phyloP scores from a whole-genome alignment of 1,140 invertebrate species.

The Globodera rostochiensis region DNA sequence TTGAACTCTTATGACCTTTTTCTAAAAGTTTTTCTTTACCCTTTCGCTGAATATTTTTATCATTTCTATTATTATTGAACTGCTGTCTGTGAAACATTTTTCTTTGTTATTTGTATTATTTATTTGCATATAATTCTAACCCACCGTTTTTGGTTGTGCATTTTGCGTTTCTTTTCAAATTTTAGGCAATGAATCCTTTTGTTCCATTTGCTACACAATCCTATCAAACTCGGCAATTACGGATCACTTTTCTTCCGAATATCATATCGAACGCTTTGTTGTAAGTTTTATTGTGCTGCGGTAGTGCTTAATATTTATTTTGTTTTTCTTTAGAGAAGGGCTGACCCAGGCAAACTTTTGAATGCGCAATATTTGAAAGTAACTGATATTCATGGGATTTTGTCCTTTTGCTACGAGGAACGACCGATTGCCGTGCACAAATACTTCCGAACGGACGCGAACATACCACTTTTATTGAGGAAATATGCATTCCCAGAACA shows the following conservation, averaged over 20 bases:
- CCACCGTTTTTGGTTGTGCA: not conserved
- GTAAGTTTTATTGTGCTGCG: slow-evolving; percentile 31
- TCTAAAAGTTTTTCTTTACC: too few species aligned
- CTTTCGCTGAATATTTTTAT: too few species aligned
- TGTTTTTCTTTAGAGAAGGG: slow-evolving; percentile 32
- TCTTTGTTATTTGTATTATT: not conserved
- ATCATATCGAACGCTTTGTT: slow-evolving; percentile 38
- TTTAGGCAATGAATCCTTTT: slow-evolving; percentile 38
- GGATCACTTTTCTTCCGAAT: slow-evolving; percentile 39
- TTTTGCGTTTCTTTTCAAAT: not conserved
- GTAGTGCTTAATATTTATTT: slow-evolving; percentile 27
- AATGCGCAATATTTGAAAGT: slow-evolving; percentile 38
- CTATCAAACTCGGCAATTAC: slow-evolving; percentile 26
- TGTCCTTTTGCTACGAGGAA: slow-evolving; percentile 12
- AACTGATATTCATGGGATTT: slow-evolving; percentile 29
- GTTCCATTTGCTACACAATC: slow-evolving; percentile 21
- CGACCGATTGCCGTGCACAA: not conserved
- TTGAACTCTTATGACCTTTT: too few species aligned
- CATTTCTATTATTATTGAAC: too few species aligned
- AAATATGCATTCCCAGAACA: slow-evolving; percentile 27
- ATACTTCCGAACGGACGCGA: slow-evolving; percentile 20
- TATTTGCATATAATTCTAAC: not conserved
- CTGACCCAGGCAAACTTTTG: slow-evolving; percentile 41
- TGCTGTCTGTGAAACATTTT: too few species aligned
- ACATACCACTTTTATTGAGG: slow-evolving; percentile 31